A percentile compares a stretch with the other conserved stretches of the same genome.
These are phyloP conservation scores for Sebastes nivosus DNA, from an alignment of 2,797 vertebrate species.

Conservation along the genomic window DNA sequence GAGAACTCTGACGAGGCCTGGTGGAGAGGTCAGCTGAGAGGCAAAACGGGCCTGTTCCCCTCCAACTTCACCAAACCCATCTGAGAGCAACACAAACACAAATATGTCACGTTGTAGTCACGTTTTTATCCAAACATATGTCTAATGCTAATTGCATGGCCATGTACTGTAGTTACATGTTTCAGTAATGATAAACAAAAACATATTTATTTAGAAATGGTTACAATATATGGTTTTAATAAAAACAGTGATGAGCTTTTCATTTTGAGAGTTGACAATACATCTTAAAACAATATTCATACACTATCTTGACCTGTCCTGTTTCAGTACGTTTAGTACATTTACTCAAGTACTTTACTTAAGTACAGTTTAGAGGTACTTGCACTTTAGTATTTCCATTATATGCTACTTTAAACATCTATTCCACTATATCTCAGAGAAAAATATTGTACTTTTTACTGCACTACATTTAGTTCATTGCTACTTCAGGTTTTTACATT, in stretches of 20 bases:
- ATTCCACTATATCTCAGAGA: not conserved
- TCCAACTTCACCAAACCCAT: constrained; percentile 84
- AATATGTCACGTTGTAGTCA: not conserved
- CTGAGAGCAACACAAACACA: constrained; percentile 48
- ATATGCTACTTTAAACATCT: not conserved
- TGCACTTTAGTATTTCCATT: not conserved
- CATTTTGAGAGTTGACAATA: not conserved
- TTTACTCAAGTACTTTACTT: not conserved
- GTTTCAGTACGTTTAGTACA: not conserved
- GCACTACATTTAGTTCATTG: not conserved
- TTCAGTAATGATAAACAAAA: no score
- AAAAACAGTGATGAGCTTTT: not conserved
- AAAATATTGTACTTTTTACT: no score
- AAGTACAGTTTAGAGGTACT: not conserved
- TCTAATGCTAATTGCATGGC: no score
- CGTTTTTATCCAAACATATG: no score
- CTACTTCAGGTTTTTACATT: not conserved
- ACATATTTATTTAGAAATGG: no score
- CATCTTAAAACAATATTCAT: not conserved
- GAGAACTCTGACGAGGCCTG: constrained; percentile 84
- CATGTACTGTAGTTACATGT: no score
- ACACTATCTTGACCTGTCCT: not conserved
- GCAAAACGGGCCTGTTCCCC: constrained; percentile 87
- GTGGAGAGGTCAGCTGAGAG: constrained; percentile 87
- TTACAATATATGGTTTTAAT: not conserved